Base-by-base conservation (phyloP, 2,797 vertebrate species). In the Morus bassanus region DNA sequence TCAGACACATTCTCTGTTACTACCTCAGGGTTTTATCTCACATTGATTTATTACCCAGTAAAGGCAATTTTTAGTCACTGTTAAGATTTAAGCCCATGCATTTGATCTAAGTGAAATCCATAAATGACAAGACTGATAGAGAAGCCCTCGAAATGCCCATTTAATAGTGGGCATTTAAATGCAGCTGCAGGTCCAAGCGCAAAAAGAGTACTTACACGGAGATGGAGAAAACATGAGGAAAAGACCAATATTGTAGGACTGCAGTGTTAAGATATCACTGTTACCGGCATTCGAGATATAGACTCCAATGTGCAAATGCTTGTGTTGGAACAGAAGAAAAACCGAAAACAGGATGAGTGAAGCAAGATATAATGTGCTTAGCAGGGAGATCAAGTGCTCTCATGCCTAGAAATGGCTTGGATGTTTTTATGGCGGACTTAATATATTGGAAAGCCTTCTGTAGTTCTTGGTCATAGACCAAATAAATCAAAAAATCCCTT, bases 401-500 rank as follows among this genome's bases (percentile, higher is more conserved):
- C 39, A 85, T 45, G 60, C 33, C 85, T 73, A 60, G 79, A 89
- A 89, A 88, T 45, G 85, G 46, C 86, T 89, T 84, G 88, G 54
- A 88, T 67, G 37, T 88, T 91, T 96, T 92, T 88, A 94, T 81
- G 85, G 79, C 5, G 3, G 73, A 77, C 89, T 85, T 95, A 73
- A 94, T 95, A 81, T 65, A 92, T 63, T 79, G 88, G 43, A 92
- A 95, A 94, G 76, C 73, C 82, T 91, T 89, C 57, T 84, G 79
- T 39, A 93, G 68, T 76, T 96, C 46, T 48, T 91, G 89, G 89
- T 92, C 87, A 78, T 78, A 81, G 92, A 94, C 75, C 89, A 92
- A 91, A 94, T 91, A 95, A 95, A 96, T 93, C 27, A 70, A 94
- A 90, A 95, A 92, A 73, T 67, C 72, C 87, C 76, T 96, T 85